Evolutionary conservation across 2,888 invertebrate genomes (phyloP).

Genomic region (Limnephilus rhombicus): DNA sequence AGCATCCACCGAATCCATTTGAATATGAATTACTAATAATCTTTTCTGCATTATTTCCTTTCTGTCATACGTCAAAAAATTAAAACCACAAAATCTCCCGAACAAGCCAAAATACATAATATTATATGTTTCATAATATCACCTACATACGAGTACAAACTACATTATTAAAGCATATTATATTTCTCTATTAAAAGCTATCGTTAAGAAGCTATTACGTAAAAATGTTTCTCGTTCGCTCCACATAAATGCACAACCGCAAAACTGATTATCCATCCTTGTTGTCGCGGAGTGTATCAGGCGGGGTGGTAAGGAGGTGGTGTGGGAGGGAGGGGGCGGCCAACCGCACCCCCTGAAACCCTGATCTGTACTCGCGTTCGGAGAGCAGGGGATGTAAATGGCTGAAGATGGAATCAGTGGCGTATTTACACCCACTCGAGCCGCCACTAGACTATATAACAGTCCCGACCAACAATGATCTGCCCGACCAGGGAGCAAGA

Average conservation of each 20-base stretch:
- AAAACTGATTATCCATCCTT: conserved; percentile 34
- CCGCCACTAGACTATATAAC: conserved; percentile 4
- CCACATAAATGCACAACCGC: conserved; percentile 19
- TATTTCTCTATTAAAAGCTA: not conserved
- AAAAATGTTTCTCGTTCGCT: conserved; percentile 29
- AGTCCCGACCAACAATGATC: not conserved
- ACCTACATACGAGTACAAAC: no score
- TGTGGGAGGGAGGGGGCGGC: no score
- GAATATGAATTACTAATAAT: no score
- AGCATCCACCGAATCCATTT: no score
- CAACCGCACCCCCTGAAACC: not conserved
- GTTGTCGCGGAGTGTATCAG: conserved; percentile 27
- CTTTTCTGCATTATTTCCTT: no score
- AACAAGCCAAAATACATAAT: not conserved
- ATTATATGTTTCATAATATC: not conserved
- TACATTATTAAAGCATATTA: not conserved
- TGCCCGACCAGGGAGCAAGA: not conserved
- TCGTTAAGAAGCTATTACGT: not conserved
- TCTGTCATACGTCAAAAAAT: no score
- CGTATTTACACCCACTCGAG: conserved; percentile 36
- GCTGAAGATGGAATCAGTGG: conserved; percentile 34
- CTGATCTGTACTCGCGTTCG: conserved; percentile 8
- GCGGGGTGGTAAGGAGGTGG: not conserved
- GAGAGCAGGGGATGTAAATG: conserved; percentile 22
- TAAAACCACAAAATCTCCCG: not conserved